Evolutionary conservation across 2,113 vertebrate species (phyloP), one percentile per base, ranked within the genome.

Genomic region (Megaptera novaeangliae): DNA sequence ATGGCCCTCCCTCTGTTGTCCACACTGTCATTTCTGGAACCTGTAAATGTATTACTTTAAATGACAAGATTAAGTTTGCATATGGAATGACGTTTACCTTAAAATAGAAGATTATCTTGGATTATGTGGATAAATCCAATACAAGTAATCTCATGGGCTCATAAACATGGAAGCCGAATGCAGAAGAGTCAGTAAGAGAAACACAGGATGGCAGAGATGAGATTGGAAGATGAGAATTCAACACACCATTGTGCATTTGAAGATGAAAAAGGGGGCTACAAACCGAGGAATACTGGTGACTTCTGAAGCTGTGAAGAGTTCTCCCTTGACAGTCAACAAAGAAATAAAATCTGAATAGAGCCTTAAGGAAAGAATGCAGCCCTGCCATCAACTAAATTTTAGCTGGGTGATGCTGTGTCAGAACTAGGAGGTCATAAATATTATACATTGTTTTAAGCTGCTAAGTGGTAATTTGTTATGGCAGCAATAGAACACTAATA

Each of bases 251-350:
- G 20, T 61, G 27, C 21, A 6, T 44, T 18, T 59, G 44, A 94
- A n/a, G 4, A 25, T 29, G 6, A 12, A 44, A 77, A 92, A 17
- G 1, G 5, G 1, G 2, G 0, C 3, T 2, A 44, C 8, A 82
- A 59, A 8, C 5, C 4, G 41, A 88, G 11, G 15, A 52, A 57
- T 1, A 18, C 0, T 4, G 14, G 29, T 34, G 0, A 1, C 41
- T 18, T 52, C 46, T 72, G 46, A 55, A 31, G 2, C 6, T 74
- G 14, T 41, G 46, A 66, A 87, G 18, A 8, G 5, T 14, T 1
- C 13, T 39, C 41, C 36, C 2, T 17, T 23, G 29, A 77, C 4
- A 36, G 39, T 4, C 10, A 83, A 3, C 2, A 20, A 23, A 4
- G 10, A 85, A 80, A 34, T 29, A 36, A 52, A 68, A 7, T 2